Conservation (phyloP, 2,113 vertebrate species). For the Hipposideros armiger region DNA sequence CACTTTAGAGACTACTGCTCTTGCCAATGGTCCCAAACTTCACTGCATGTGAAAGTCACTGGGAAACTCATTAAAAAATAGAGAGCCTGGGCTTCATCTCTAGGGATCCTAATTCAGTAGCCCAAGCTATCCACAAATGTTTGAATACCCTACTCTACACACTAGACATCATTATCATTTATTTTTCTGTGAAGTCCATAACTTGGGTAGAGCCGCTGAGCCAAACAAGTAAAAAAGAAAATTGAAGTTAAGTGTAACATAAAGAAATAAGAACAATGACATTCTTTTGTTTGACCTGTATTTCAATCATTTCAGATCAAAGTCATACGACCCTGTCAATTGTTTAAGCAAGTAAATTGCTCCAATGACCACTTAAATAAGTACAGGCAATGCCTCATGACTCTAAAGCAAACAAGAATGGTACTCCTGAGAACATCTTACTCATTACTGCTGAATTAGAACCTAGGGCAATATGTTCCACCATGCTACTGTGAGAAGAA, state of each 20-base stretch:
- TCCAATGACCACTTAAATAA: conserved; percentile 58
- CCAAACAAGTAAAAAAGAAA: conserved; percentile 44
- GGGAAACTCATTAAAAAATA: not conserved
- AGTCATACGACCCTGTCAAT: conserved; percentile 18
- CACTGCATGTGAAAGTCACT: not conserved
- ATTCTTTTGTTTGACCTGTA: conserved; percentile 27
- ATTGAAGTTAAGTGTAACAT: conserved; percentile 8
- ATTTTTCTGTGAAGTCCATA: conserved; percentile 7
- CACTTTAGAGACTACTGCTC: not conserved
- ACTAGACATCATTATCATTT: not conserved
- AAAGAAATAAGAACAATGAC: conserved; percentile 46
- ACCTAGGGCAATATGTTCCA: conserved; percentile 28
- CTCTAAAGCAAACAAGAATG: conserved; percentile 15
- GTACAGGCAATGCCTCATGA: not conserved
- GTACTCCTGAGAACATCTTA: not conserved
- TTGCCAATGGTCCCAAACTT: not conserved
- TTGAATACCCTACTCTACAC: not conserved
- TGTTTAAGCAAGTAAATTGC: conserved; percentile 55
- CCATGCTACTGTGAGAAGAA: not conserved
- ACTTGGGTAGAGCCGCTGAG: not conserved
- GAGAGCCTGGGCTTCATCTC: not conserved
- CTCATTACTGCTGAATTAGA: conserved; percentile 43
- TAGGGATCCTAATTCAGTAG: not conserved
- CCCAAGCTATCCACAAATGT: not conserved
- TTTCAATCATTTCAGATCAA: conserved; percentile 54